Conservation (phyloP, 1,140 invertebrate species). For the Chironomus tepperi region DNA sequence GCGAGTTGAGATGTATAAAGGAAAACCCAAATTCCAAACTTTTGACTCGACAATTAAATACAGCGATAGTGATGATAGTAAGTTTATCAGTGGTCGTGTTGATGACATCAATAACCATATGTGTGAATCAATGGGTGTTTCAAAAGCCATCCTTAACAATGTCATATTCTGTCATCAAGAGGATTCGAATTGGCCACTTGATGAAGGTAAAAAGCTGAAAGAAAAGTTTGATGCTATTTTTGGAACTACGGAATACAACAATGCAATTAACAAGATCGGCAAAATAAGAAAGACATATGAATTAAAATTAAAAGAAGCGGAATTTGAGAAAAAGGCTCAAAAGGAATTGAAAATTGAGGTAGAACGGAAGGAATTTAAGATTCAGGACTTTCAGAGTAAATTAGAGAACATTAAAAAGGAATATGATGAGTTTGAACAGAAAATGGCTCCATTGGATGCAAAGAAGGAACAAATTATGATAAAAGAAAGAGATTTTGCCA, state of each 20-base stretch:
- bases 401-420: neutral
- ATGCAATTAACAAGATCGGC: constrained; percentile 74
- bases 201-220: constrained; percentile 89
- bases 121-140: constrained; percentile 66
- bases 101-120: constrained; percentile 62
- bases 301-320: constrained; percentile 40
- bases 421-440: too few species aligned
- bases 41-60: constrained; percentile 35
- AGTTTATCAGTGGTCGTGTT: constrained; percentile 54
- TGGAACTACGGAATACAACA: constrained; percentile 87
- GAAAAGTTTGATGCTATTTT: constrained; percentile 98
- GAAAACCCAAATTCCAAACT: constrained; percentile 35
- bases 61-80: constrained; percentile 29
- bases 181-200: constrained; percentile 92
- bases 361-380: constrained; percentile 31
- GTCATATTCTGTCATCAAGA: constrained; percentile 99
- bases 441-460: too few species aligned
- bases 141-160: constrained; percentile 89
- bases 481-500: too few species aligned
- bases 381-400: constrained; percentile 28
- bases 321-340: constrained; percentile 46
- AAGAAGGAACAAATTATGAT: too few species aligned
- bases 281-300: constrained; percentile 59
- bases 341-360: constrained; percentile 55
- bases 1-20: constrained; percentile 31